A percentile compares a stretch with the other conserved stretches of the same genome.
Conservation (phyloP, 2,113 vertebrate genomes). For the Heteronetta atricapilla region DNA sequence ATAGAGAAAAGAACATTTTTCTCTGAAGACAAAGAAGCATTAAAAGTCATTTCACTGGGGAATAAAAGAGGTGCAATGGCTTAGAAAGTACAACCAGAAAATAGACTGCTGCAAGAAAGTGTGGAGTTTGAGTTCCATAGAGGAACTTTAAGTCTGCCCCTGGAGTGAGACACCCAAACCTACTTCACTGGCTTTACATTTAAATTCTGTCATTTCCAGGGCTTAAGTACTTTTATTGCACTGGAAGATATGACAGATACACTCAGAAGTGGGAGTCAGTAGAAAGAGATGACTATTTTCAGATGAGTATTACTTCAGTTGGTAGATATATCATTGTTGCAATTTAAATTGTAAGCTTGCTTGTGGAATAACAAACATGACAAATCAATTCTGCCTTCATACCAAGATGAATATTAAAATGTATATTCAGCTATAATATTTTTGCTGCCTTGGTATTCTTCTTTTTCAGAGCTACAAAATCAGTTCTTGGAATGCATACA, state of each 20-base stretch:
- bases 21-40: neutral
- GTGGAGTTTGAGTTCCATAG: neutral
- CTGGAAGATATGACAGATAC: neutral
- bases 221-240: neutral
- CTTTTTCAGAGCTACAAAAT: neutral
- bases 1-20: neutral
- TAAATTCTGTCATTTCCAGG: neutral
- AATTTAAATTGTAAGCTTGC: neutral
- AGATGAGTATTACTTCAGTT: neutral
- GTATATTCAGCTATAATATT: neutral
- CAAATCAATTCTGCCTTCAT: neutral
- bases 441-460: neutral
- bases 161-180: neutral
- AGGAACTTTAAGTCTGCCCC: neutral
- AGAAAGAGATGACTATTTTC: neutral
- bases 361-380: neutral
- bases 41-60: neutral
- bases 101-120: neutral
- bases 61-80: neutral
- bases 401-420: neutral
- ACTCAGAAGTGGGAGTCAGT: accelerated
- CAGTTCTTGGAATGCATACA: neutral
- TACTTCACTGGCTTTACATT: neutral
- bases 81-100: neutral
- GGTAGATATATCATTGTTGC: neutral